Conservation (phyloP, 2,113 vertebrate genomes). For the Candoia aspera region DNA sequence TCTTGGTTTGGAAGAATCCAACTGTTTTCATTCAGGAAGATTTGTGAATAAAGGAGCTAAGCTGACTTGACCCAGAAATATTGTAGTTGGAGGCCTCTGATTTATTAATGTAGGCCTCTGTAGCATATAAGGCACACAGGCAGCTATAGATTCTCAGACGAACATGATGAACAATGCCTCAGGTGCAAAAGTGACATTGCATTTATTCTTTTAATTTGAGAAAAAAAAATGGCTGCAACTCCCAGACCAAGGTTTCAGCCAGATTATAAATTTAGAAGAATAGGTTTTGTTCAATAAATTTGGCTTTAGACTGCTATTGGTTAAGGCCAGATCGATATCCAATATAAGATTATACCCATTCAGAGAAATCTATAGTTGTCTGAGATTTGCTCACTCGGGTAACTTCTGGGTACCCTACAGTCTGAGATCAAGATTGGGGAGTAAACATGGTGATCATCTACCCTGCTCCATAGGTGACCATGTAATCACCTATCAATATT, state of each 20-base stretch:
- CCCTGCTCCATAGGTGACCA: neutral
- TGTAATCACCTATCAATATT: neutral
- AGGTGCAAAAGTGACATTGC: neutral
- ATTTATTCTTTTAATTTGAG: neutral
- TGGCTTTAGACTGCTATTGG: neutral
- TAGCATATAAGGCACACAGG: neutral
- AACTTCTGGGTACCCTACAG: neutral
- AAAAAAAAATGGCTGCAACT: constrained; percentile 26
- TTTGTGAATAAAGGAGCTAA: constrained; percentile 31
- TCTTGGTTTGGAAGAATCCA: neutral
- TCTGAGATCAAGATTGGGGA: neutral
- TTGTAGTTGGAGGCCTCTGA: neutral
- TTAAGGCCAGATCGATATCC: neutral
- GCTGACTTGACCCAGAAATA: constrained; percentile 6
- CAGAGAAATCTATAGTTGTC: neutral
- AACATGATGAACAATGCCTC: neutral
- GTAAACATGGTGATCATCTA: neutral
- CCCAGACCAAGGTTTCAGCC: neutral
- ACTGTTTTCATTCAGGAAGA: constrained; percentile 4
- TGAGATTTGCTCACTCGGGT: neutral
- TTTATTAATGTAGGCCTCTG: neutral
- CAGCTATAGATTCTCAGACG: constrained; percentile 13
- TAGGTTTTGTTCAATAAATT: constrained; percentile 2
- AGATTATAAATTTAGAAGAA: neutral
- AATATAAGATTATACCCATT: neutral